Percentiles rank a stretch among this genome's conserved stretches.
Evolutionary conservation across 2,113 vertebrate genomes (phyloP).

Genomic region (Pan troglodytes): NHGRI_mPanTro3-v2.1_pri NC_072413.2:31176001-31176500

Average conservation of each 20-base stretch:
- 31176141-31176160: constrained; percentile 64
- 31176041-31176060: constrained; percentile 33
- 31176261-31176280: constrained; percentile 70
- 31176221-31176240: constrained; percentile 71
- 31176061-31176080: constrained; percentile 67
- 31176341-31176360: constrained; percentile 73
- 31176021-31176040: constrained; percentile 68
- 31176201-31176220: constrained; percentile 76
- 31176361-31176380: constrained; percentile 74
- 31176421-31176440: constrained; percentile 70
- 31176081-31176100: constrained; percentile 65
- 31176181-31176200: constrained; percentile 70
- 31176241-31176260: constrained; percentile 73
- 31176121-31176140: constrained; percentile 57
- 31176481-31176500: constrained; percentile 69
- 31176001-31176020: constrained; percentile 73
- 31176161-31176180: constrained; percentile 76
- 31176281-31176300: constrained; percentile 80
- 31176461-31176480: constrained; percentile 70
- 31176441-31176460: constrained; percentile 67
- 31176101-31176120: constrained; percentile 58
- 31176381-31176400: constrained; percentile 79
- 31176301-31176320: constrained; percentile 77
- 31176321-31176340: constrained; percentile 76
- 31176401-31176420: constrained; percentile 74